phyloP scores from a whole-genome alignment of 37 sponge, comb jelly and placozoan genomes.

The Cladorhizidae sp. region DNA sequence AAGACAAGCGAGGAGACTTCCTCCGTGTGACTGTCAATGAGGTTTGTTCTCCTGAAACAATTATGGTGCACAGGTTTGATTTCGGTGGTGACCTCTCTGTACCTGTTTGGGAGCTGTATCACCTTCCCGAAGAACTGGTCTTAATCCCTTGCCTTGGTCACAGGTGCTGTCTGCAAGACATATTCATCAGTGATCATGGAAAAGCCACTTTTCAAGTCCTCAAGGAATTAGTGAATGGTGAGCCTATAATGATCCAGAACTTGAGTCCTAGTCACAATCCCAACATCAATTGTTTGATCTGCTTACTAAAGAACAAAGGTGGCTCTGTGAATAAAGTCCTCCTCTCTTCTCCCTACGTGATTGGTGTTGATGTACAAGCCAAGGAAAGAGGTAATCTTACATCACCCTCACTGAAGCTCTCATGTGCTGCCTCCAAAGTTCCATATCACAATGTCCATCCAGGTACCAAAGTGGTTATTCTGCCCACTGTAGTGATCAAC shows the following conservation, averaged over 20 bases:
- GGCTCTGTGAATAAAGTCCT: not conserved
- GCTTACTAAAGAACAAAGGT: not conserved
- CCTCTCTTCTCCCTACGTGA: not conserved
- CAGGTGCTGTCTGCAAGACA: not conserved
- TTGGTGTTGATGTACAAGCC: not conserved
- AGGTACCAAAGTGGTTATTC: slow-evolving; percentile 24
- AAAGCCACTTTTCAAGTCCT: not conserved
- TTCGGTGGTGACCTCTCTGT: slow-evolving; percentile 1
- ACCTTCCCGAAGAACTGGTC: slow-evolving; percentile 31
- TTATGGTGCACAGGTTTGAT: slow-evolving; percentile 4
- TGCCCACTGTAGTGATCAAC: slow-evolving; percentile 42
- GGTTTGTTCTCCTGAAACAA: not conserved
- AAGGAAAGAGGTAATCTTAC: too few species aligned
- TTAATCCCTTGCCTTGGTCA: slow-evolving; percentile 11
- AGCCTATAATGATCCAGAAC: not conserved
- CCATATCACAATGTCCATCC: slow-evolving; percentile 30
- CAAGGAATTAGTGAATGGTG: not conserved
- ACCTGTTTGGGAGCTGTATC: not conserved
- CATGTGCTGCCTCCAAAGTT: slow-evolving; percentile 21
- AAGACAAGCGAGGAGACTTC: not conserved
- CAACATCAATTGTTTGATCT: not conserved
- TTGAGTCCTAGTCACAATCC: not conserved
- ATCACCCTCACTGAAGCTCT: not conserved
- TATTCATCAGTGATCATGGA: not conserved
- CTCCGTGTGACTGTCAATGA: slow-evolving; percentile 4